Evolutionary conservation across 2,888 invertebrate species (phyloP).

Genomic region (Chorisops tibialis): DNA sequence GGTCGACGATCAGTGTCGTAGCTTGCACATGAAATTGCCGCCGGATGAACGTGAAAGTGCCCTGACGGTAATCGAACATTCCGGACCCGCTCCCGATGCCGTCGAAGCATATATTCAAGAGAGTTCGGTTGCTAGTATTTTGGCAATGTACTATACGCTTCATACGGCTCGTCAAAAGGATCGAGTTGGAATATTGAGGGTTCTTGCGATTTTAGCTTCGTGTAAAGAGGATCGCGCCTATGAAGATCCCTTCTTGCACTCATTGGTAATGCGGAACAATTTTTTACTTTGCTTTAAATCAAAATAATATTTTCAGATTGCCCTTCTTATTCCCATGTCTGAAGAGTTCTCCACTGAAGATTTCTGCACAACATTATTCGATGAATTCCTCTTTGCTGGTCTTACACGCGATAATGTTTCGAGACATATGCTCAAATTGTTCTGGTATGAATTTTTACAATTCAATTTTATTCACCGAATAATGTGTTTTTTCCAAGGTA

Average conservation of each 20-base stretch:
- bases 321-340: slow-evolving; percentile 78
- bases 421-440: slow-evolving; percentile 81
- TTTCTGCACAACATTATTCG: slow-evolving; percentile 92
- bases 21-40: slow-evolving; percentile 79
- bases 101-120: slow-evolving; percentile 90
- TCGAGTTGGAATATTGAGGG: slow-evolving; percentile 74
- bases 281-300: neutral
- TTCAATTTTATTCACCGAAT: neutral
- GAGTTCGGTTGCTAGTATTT: slow-evolving; percentile 84
- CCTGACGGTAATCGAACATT: slow-evolving; percentile 89
- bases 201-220: slow-evolving; percentile 84
- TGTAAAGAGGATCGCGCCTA: slow-evolving; percentile 90
- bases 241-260: slow-evolving; percentile 93
- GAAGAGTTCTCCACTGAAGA: slow-evolving; percentile 93
- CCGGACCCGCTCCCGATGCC: slow-evolving; percentile 88
- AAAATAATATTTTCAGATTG: slow-evolving; percentile 46
- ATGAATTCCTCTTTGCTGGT: slow-evolving; percentile 91
- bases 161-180: slow-evolving; percentile 82
- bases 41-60: slow-evolving; percentile 92
- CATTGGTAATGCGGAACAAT: slow-evolving; percentile 58
- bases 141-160: slow-evolving; percentile 93
- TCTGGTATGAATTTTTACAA: slow-evolving; percentile 64
- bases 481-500: slow-evolving; percentile 70
- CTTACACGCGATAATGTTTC: slow-evolving; percentile 87
- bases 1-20: slow-evolving; percentile 83